phyloP scores from a whole-genome alignment of 2,888 invertebrate species.

The Cheilosia variabilis region DNA sequence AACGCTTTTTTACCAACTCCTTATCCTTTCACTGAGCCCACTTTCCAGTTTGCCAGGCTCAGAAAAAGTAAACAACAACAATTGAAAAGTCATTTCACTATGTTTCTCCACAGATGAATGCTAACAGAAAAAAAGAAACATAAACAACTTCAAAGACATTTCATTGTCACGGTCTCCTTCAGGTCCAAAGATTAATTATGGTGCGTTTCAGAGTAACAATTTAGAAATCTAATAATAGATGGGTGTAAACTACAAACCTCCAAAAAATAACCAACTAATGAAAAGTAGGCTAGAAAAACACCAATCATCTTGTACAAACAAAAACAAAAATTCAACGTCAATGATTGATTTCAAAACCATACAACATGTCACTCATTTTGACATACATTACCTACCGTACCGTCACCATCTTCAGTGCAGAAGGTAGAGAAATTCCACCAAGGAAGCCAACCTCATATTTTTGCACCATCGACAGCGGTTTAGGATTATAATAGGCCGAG shows the following conservation, averaged over 20 bases:
- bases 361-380: constrained; percentile 38
- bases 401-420: neutral
- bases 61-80: no score
- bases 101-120: no score
- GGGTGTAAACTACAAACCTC: neutral
- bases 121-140: no score
- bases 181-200: no score
- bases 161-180: no score
- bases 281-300: constrained; percentile 44
- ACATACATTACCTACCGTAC: constrained; percentile 22
- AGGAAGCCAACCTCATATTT: constrained; percentile 37
- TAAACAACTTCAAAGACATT: no score
- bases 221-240: neutral
- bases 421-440: constrained; percentile 35
- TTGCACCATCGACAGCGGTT: constrained; percentile 23
- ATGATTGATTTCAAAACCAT: constrained; percentile 35
- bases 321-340: neutral
- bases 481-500: neutral
- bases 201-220: no score
- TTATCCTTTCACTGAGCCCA: no score
- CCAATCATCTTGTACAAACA: neutral
- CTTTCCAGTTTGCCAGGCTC: no score
- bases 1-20: no score
- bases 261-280: constrained; percentile 17
- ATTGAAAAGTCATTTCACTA: no score